Evolutionary conservation across 2,113 vertebrate genomes (phyloP).

Genomic region (Pantherophis guttatus): DNA sequence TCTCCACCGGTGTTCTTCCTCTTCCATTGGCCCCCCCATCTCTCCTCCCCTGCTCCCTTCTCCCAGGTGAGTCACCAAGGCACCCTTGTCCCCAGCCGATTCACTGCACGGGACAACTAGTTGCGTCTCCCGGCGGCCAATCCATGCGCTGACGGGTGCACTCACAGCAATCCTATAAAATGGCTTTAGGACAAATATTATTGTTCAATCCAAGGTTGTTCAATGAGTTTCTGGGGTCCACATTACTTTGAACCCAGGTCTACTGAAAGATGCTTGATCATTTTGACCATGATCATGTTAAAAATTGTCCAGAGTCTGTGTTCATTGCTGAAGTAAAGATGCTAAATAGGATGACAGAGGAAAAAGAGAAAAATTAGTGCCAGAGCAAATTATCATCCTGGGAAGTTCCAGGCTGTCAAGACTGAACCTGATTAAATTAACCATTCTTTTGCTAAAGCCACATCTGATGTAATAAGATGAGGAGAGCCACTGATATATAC

Average conservation of each 20-base stretch:
- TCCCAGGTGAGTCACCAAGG: background rate
- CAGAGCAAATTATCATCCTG: slow-evolving; percentile 6
- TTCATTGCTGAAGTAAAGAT: background rate
- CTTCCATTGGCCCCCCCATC: background rate
- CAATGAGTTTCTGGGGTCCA: background rate
- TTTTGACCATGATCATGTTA: background rate
- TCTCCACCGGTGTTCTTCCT: background rate
- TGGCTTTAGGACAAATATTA: background rate
- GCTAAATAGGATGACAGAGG: background rate
- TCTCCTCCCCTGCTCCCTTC: background rate
- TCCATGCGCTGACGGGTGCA: background rate
- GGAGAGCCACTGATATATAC: slow-evolving; percentile 56
- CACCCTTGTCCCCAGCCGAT: background rate
- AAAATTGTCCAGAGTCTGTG: background rate
- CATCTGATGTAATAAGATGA: slow-evolving; percentile 54
- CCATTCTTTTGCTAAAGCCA: slow-evolving; percentile 2
- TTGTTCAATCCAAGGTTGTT: background rate
- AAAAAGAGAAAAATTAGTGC: background rate
- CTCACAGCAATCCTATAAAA: background rate
- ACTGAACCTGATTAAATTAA: background rate
- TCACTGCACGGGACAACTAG: background rate
- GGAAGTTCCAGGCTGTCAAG: background rate
- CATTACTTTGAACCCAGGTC: background rate
- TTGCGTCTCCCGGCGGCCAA: background rate
- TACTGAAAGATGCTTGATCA: background rate